Evolutionary conservation across 2,888 invertebrate species (phyloP).

Genomic region (Brenthis daphne): DNA sequence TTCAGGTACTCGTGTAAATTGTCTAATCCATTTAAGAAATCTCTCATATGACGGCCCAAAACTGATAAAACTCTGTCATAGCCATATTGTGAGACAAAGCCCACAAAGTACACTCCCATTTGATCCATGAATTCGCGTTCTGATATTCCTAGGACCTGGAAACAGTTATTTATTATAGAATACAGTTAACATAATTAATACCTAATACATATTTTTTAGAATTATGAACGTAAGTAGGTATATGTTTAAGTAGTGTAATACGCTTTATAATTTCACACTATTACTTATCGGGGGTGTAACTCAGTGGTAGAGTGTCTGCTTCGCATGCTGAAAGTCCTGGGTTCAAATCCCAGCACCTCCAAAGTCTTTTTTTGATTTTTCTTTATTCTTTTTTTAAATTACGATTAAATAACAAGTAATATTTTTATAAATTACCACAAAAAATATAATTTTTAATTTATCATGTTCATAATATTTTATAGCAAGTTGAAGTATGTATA

Average conservation of each 20-base stretch:
- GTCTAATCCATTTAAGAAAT: conserved; percentile 97
- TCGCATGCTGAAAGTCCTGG: conserved; percentile 86
- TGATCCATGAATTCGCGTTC: conserved; percentile 96
- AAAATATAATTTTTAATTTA: no score
- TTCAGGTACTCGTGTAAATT: conserved; percentile 98
- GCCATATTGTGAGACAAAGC: conserved; percentile 96
- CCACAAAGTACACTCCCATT: conserved; percentile 96
- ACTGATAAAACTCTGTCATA: conserved; percentile 96
- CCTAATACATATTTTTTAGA: no score
- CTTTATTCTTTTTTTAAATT: no score
- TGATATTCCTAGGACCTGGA: conserved; percentile 91
- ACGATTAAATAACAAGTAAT: no score
- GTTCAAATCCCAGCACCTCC: conserved; percentile 86
- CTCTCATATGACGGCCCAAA: conserved; percentile 95
- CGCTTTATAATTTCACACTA: no score
- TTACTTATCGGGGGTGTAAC: conserved; percentile 20
- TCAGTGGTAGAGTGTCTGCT: conserved; percentile 84
- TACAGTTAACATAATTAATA: background rate
- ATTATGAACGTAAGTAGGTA: no score
- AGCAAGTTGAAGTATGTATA: no score
- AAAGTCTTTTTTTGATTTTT: conserved; percentile 41
- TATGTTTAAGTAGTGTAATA: no score
- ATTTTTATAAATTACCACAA: no score
- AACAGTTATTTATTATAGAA: conserved; percentile 11
- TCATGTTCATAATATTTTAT: no score